A percentile compares a stretch with the other conserved stretches of the same genome.
phyloP scores from a whole-genome alignment of 2,113 vertebrate genomes.

The Dicrurus megarhynchus region DNA sequence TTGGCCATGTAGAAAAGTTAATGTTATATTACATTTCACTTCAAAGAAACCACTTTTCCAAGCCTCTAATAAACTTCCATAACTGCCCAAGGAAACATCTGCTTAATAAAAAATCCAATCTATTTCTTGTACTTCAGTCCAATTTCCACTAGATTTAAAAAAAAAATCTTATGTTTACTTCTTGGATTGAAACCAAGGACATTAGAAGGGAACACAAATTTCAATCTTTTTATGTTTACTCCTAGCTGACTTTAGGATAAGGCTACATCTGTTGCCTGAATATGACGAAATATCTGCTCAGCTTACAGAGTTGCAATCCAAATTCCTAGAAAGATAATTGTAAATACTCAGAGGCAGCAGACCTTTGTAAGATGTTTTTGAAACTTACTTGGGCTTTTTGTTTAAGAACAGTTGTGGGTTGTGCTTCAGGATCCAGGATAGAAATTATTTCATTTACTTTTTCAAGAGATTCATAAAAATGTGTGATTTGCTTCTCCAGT shows the following conservation, averaged over 20 bases:
- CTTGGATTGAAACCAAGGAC: not conserved
- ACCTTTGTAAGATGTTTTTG: not conserved
- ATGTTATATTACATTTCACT: not conserved
- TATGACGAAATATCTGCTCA: not conserved
- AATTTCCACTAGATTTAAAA: not conserved
- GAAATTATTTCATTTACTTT: constrained; percentile 84
- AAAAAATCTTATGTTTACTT: not conserved
- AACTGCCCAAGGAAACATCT: not conserved
- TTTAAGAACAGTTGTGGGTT: constrained; percentile 81
- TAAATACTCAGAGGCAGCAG: not conserved
- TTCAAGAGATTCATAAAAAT: constrained; percentile 88
- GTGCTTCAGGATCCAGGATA: constrained; percentile 75
- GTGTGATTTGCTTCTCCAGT: constrained; percentile 87
- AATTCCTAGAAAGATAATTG: not conserved
- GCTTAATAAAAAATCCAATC: not conserved
- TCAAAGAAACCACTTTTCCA: not conserved
- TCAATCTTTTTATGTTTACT: not conserved
- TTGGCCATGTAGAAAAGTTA: not conserved
- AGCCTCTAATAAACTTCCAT: not conserved
- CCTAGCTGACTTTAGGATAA: not conserved
- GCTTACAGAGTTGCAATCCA: not conserved
- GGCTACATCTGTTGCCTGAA: not conserved
- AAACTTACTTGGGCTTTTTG: constrained; percentile 88
- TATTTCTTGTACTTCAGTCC: not conserved
- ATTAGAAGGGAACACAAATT: not conserved